Conservation (phyloP, 2,797 vertebrate genomes). For the Hemibagrus guttatus region DNA sequence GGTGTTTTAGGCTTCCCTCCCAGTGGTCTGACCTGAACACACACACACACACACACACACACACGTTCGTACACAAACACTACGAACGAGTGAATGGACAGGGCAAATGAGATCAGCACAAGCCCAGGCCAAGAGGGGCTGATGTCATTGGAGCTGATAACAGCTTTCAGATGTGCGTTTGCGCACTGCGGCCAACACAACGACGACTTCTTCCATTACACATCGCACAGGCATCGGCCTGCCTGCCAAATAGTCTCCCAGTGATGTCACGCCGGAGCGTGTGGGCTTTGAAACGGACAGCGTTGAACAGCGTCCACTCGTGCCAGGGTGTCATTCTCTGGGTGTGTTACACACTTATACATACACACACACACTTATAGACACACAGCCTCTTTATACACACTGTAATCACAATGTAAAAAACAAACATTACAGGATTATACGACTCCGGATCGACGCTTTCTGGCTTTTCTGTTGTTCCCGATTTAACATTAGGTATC, state of each 20-base stretch:
- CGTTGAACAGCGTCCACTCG: slow-evolving; percentile 42
- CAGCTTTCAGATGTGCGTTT: slow-evolving; percentile 67
- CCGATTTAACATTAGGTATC: slow-evolving; percentile 21
- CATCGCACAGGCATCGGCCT: slow-evolving; percentile 57
- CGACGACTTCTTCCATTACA: slow-evolving; percentile 64
- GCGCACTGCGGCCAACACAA: slow-evolving; percentile 55
- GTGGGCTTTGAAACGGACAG: slow-evolving; percentile 40
- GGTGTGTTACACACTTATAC: background rate
- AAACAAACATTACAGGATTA: slow-evolving; percentile 40
- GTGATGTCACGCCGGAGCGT: slow-evolving; percentile 61
- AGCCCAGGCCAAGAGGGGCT: slow-evolving; percentile 54
- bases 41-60: slow-evolving; percentile 23
- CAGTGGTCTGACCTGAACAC: background rate
- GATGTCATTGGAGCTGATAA: slow-evolving; percentile 67
- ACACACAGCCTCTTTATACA: background rate
- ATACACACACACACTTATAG: background rate
- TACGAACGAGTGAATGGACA: slow-evolving; percentile 32
- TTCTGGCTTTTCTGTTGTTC: slow-evolving; percentile 19
- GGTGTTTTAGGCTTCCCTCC: slow-evolving; percentile 19
- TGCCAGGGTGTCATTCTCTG: slow-evolving; percentile 52
- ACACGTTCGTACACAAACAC: background rate
- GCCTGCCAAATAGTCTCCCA: slow-evolving; percentile 58
- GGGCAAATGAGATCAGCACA: slow-evolving; percentile 58
- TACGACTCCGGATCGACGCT: slow-evolving; percentile 12
- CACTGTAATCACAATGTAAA: background rate